A percentile compares a stretch with the other conserved stretches of the same genome.
These are phyloP conservation scores for Pseudoips prasinana DNA, from an alignment of 2,888 invertebrate species.

Conservation along the genomic window DNA sequence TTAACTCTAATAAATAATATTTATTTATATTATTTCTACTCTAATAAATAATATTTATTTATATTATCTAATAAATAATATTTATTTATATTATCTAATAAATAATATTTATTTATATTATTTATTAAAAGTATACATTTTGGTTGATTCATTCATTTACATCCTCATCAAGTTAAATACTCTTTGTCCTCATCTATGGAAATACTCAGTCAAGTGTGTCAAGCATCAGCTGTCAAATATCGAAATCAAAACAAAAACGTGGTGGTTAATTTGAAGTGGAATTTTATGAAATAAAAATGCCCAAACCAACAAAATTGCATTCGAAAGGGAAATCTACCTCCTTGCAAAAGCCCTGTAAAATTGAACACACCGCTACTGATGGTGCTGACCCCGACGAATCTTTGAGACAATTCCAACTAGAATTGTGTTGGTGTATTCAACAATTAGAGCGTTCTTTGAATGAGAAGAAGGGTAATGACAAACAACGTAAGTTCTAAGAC, in stretches of 20 bases:
- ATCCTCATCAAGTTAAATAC: no score
- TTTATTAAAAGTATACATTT: no score
- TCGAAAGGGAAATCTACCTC: constrained; percentile 63
- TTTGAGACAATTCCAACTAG: constrained; percentile 87
- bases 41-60: no score
- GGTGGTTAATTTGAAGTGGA: constrained; percentile 18
- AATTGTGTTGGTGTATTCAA: constrained; percentile 90
- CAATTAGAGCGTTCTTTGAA: constrained; percentile 83
- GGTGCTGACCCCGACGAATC: constrained; percentile 70
- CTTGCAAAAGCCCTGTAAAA: constrained; percentile 62
- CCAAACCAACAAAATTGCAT: constrained; percentile 72
- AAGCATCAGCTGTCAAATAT: constrained; percentile 18
- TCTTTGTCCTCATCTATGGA: no score
- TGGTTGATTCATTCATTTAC: no score
- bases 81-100: no score
- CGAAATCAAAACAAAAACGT: constrained; percentile 51
- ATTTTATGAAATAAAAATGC: constrained; percentile 40
- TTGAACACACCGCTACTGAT: constrained; percentile 49
- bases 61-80: no score
- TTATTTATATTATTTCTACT: no score
- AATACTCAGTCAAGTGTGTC: no score
- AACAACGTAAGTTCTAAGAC: constrained; percentile 73
- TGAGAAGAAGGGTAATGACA: constrained; percentile 83
- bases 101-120: no score
- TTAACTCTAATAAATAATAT: no score